Percentiles rank a stretch among this genome's conserved stretches.
Conservation (phyloP, 2,113 vertebrate species). For the Sorex fumeus region DNA sequence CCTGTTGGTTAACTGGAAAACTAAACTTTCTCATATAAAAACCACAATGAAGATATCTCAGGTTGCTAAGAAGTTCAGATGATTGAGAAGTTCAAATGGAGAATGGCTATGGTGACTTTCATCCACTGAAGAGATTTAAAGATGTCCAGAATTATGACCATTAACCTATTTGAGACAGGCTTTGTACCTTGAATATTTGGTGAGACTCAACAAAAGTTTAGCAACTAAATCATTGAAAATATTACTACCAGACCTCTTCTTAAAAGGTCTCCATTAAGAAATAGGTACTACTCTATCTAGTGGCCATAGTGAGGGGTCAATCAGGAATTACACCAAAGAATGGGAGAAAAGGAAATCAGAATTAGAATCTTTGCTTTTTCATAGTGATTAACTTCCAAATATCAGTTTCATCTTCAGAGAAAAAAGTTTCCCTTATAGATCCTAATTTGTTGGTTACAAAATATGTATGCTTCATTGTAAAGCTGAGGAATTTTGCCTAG, state of each 20-base stretch:
- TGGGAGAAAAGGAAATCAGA: constrained; percentile 12
- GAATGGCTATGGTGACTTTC: background rate
- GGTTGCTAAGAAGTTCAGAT: no score
- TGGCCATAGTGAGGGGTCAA: background rate
- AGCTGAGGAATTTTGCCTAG: background rate
- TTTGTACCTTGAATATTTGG: background rate
- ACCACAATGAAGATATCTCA: background rate
- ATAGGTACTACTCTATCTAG: background rate
- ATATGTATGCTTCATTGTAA: background rate
- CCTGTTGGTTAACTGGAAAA: background rate
- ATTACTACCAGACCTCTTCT: background rate
- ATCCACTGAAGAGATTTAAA: constrained; percentile 32
- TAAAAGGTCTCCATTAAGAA: background rate
- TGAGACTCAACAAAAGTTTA: constrained; percentile 10
- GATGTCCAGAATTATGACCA: background rate
- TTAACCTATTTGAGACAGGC: background rate
- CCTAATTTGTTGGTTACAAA: constrained; percentile 16
- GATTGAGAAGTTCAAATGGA: constrained; percentile 39
- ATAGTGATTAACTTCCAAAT: background rate
- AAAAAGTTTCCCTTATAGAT: background rate
- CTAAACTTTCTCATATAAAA: background rate
- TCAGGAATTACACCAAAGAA: background rate
- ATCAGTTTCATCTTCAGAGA: background rate
- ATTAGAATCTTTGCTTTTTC: background rate
- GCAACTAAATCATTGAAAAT: background rate